Evolutionary conservation across 2,113 vertebrate genomes (phyloP).

Genomic region (Arenaria interpres): DNA sequence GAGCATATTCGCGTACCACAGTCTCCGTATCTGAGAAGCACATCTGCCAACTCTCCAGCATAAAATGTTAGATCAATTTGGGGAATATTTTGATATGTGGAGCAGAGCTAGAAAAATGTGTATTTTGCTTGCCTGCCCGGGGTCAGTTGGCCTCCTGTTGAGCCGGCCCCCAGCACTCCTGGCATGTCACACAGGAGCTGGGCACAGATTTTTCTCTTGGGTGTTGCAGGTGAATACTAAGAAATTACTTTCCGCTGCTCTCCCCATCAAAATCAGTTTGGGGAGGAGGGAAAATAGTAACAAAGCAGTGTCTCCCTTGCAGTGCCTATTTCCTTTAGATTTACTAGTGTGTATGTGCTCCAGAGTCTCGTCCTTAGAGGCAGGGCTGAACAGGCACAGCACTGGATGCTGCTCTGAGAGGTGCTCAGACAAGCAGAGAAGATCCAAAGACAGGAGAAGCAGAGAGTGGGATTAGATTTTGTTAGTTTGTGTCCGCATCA

Average conservation of each 20-base stretch:
- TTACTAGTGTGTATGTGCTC: not conserved
- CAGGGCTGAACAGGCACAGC: not conserved
- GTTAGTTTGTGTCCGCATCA: not conserved
- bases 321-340: not conserved
- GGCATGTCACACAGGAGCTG: conserved; percentile 73
- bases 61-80: not conserved
- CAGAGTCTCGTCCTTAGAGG: not conserved
- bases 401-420: not conserved
- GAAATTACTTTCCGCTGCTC: not conserved
- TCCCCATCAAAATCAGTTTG: not conserved
- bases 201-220: conserved; percentile 76
- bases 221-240: conserved; percentile 83
- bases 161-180: conserved; percentile 71
- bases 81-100: not conserved
- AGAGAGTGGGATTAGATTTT: not conserved
- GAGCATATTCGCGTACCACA: not conserved
- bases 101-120: not conserved
- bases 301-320: not conserved
- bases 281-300: not conserved
- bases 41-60: not conserved
- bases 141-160: not conserved
- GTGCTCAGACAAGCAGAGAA: not conserved
- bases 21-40: not conserved
- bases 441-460: not conserved
- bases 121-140: conserved; percentile 20